Percentiles rank a stretch among this genome's conserved stretches.
phyloP scores from a whole-genome alignment of 1,140 invertebrate genomes.

The Halictus rubicundus region DNA sequence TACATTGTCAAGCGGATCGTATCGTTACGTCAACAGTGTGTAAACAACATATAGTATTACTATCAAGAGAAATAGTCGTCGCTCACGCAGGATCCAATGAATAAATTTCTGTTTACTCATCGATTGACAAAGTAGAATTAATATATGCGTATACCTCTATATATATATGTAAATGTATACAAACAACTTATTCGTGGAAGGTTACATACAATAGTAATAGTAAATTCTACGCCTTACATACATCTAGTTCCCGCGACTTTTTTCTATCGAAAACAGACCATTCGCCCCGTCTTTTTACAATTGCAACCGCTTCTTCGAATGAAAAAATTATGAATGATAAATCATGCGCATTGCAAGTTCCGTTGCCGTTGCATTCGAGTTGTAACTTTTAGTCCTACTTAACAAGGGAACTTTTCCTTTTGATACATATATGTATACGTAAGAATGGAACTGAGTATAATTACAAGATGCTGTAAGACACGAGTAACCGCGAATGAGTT shows the following conservation, averaged over 20 bases:
- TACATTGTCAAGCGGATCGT: not conserved
- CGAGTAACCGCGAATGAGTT: not conserved
- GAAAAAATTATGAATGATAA: slow-evolving; percentile 2
- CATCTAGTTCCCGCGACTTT: not conserved
- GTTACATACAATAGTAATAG: not conserved
- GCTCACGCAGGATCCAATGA: not conserved
- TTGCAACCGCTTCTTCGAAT: not conserved
- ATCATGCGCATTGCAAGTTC: not conserved
- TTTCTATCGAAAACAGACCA: not conserved
- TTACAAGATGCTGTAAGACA: slow-evolving; percentile 39
- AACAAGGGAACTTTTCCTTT: slow-evolving; percentile 44
- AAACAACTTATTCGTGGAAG: slow-evolving; percentile 22
- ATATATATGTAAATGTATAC: slow-evolving; percentile 16
- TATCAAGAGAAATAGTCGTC: not conserved
- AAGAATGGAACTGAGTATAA: slow-evolving; percentile 35
- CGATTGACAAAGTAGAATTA: slow-evolving; percentile 14
- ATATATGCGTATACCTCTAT: not conserved
- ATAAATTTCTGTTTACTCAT: not conserved
- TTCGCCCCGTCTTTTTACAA: slow-evolving; percentile 4
- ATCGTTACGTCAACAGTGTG: not conserved
- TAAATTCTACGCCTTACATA: not conserved
- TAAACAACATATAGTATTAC: not conserved
- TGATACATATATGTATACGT: slow-evolving; percentile 1
- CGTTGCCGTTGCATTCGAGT: slow-evolving; percentile 33
- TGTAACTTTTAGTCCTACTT: slow-evolving; percentile 43